Evolutionary conservation across 2,113 vertebrate species (phyloP), one percentile per base, ranked within the genome.

Genomic region (Labrus mixtus): DNA sequence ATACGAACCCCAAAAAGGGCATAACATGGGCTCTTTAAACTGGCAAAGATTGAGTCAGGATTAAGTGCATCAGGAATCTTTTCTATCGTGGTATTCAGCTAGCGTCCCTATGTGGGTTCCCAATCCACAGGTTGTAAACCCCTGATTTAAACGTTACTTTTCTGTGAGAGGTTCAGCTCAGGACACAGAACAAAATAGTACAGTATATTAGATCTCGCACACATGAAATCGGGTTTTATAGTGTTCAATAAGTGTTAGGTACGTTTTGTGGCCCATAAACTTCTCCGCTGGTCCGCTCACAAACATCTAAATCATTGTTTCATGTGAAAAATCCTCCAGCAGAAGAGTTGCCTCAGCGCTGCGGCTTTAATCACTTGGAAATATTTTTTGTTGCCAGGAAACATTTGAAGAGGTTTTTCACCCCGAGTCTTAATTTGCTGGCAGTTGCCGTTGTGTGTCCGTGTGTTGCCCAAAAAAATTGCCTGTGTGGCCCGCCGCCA

Each of bases 381-480:
- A 92, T 88, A 87, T 89, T 78, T 51, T 74, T 41, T 83, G 73
- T 89, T 90, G 91, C 91, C 91, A 91, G 91, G 91, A 91, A 91
- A 91, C 90, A 88, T 88, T 92, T 87, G 82, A 83, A 79, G 80
- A 82, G 67, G 85, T 76, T 83, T 81, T 90, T 83, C 37, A 77
- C 65, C 73, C 76, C 37, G 1, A 84, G 50, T 81, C 76, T 75
- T 85, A 65, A 90, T 92, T 88, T 56, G 46, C 68, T 88, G 86
- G 90, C 87, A 67, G 68, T 81, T 80, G 68, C 25, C 53, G 62
- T 62, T 79, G 65, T 70, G 78, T 41, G 78, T 84, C 79, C 13
- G 11, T 7, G 11, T 9, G 51, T 79, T 84, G 79, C 75, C 90
- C 79, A 78, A 82, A 85, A 82, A 85, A 75, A 20, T 77, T 86